Base-by-base conservation (phyloP, 2,113 vertebrate genomes). In the Tamias sibiricus region DNA sequence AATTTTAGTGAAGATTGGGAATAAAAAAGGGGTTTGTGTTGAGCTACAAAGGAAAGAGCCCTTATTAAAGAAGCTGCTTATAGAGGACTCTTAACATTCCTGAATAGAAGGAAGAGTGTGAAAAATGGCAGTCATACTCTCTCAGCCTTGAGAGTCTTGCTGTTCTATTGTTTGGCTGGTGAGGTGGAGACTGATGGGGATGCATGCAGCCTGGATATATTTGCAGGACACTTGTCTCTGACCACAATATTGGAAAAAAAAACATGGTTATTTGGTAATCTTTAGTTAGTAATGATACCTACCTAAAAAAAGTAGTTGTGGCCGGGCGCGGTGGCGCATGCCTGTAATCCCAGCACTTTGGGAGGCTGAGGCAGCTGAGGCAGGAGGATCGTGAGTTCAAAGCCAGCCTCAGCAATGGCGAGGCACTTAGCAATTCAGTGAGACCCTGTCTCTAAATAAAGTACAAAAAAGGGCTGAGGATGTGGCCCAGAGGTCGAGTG, bases 1-100 rank as follows among this genome's bases (percentile, higher is more conserved):
- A 87, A 57, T 83, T 93, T 77, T 49, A 54, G 37, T 76, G 77
- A 90, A 52, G 44, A 82, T 69, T 85, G 1, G 4, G 6, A 90
- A 71, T 54, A 6, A 47, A 77, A 66, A 91, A 22, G 12, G 62
- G 0, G 2, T 64, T 80, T 40, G 1, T 84, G 6, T n/a, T 81
- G 22, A 83, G n/a, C 32, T 49, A 16, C 28, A 75, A 80, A 66
- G 35, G 10, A 42, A 47, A 87, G 24, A 71, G 13, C 80, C 54
- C 19, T n/a, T 9, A 42, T 32, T 79, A 74, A 86, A 92, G 40
- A 86, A 95, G 26, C 0, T 19, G 3, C 35, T 83, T 86, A 2
- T 6, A 71, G 32, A 54, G 4, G 44, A 93, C 26, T 52, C 30
- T 88, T 80, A 52, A 4, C 13, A 76, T 64, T 37, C 52, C 54